Evolutionary conservation across 1,140 invertebrate species (phyloP), one percentile per base, ranked within the genome.

Genomic region (Drosophila biarmipes): DNA sequence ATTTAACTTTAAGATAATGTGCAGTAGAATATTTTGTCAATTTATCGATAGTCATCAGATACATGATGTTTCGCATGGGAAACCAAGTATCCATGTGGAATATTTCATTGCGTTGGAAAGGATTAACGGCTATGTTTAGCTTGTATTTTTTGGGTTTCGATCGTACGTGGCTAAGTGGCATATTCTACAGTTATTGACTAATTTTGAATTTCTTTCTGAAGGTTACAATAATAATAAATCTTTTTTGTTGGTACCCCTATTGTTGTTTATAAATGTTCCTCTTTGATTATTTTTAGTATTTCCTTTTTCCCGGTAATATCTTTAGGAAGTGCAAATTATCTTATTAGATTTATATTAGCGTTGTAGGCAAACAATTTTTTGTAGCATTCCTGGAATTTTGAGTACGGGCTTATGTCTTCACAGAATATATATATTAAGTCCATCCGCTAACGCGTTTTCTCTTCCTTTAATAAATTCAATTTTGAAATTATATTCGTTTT

Each of bases 311-410:
- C 55, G 15, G 43, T 46, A 4, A 58, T n/a, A 35, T 58, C 29
- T 48, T 58, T 58, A 12, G 27, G 31, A 10, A 58, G 15, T 15
- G 21, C 17, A 35, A 46, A 58, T 4, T 19, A 58, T 48, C 43
- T 48, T 37, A 58, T 46, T 58, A 38, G 1, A 17, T 48, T 58
- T 55, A 62, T 10, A 12, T 62, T 62, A 12, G 5, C 27, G 14
- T 62, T 55, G 49, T 15, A 53, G n/a, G 48, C 52, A 42, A 62
- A 54, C 12, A 15, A 62, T 12, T 54, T 19, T 58, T 31, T 48
- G 15, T 58, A 58, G 15, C 34, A 46, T 48, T 58, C 43, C 31
- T 58, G 43, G 11, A 48, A 58, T 46, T 48, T 48, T 11, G 48
- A 19, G 31, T 48, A 42, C 15, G 19, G 10, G 10, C 17, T 58